These are phyloP conservation scores for Cebidichthys violaceus DNA, from an alignment of 2,113 vertebrate species.

Conservation along the genomic window DNA sequence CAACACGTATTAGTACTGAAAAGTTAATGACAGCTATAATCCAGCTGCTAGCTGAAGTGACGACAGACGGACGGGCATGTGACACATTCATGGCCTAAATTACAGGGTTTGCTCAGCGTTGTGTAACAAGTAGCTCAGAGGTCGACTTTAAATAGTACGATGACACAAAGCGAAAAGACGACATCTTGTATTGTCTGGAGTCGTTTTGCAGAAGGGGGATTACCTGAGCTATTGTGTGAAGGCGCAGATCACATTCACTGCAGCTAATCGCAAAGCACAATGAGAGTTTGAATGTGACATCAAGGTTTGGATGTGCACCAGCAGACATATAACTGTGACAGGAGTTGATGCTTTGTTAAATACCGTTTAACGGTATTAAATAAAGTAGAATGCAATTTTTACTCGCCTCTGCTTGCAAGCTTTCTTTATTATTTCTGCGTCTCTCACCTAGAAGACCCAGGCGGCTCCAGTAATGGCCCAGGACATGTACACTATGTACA, in stretches of 20 bases:
- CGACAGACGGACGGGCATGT: not conserved
- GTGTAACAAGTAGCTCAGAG: not conserved
- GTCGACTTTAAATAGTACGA: not conserved
- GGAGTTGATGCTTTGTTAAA: not conserved
- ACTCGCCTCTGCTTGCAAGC: not conserved
- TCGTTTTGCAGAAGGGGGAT: not conserved
- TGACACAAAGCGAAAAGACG: not conserved
- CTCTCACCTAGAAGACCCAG: not conserved
- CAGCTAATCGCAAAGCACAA: no score
- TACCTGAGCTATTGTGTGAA: not conserved
- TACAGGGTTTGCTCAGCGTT: not conserved
- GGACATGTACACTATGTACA: rapidly evolving
- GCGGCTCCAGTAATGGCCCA: not conserved
- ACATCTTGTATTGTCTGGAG: no score
- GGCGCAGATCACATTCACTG: not conserved
- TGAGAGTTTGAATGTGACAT: not conserved
- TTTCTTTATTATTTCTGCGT: not conserved
- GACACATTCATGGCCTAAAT: not conserved
- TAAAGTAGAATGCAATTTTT: not conserved
- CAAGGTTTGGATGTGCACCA: not conserved
- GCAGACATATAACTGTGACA: not conserved
- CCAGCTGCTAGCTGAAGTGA: not conserved
- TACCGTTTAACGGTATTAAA: no score
- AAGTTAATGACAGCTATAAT: slow-evolving; percentile 5
- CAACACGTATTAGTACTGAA: not conserved